Evolutionary conservation across 2,113 vertebrate species (phyloP).

Genomic region (Oryzias woworae): DNA sequence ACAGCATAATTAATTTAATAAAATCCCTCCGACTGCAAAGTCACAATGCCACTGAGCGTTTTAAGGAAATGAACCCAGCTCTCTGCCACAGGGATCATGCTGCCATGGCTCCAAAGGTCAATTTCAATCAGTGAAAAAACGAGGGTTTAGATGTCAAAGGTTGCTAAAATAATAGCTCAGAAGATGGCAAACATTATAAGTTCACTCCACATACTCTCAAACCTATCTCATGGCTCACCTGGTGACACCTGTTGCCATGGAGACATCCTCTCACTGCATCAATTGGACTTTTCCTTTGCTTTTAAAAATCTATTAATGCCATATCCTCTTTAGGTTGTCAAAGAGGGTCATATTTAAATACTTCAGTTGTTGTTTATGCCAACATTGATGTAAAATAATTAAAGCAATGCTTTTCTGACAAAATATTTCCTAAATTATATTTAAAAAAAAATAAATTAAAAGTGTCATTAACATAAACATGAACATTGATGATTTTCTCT

Average conservation of each 20-base stretch:
- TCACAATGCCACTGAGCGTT: conserved; percentile 11
- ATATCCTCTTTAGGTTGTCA: no score
- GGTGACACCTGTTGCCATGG: conserved; percentile 17
- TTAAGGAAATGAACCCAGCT: conserved; percentile 9
- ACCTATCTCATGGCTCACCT: neutral
- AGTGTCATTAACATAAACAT: no score
- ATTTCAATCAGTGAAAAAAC: conserved; percentile 1
- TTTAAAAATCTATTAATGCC: neutral
- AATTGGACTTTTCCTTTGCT: conserved; percentile 4
- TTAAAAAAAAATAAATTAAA: no score
- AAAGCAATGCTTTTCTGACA: no score
- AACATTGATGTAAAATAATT: no score
- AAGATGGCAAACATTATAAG: neutral
- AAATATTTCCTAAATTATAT: no score
- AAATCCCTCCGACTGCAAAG: conserved; percentile 25
- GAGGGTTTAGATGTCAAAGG: neutral
- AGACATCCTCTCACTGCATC: conserved; percentile 6
- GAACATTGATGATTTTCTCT: no score
- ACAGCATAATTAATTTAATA: conserved; percentile 63
- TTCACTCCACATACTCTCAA: neutral
- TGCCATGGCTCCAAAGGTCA: conserved; percentile 5
- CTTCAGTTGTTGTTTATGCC: no score
- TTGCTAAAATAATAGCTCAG: neutral
- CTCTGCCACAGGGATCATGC: neutral
- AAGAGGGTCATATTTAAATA: no score